Evolutionary conservation across 2,113 vertebrate species (phyloP), one percentile per base, ranked within the genome.

Genomic region (Colistium nudipinnis): DNA sequence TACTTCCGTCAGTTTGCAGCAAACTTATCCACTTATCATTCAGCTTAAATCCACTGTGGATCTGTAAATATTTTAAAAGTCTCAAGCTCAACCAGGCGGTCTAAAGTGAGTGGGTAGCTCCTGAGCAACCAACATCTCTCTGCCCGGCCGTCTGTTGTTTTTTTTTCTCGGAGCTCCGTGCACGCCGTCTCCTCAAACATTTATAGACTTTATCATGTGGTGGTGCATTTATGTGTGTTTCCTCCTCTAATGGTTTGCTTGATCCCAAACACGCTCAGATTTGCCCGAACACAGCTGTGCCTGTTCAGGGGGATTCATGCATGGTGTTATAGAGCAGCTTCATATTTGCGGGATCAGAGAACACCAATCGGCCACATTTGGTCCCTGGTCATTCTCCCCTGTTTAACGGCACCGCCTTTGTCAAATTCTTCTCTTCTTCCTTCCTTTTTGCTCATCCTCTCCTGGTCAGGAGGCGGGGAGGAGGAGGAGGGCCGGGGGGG

Each of bases 41-140:
- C 76, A 43, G 62, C 68, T 56, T 39, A 69, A 73, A 68, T 47
- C 57, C 4, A 10, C 63, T 2, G 16, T 38, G 33, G 49, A 63
- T 81, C 51, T 82, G 59, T 86, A 82, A 86, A 87, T 87, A 82
- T 86, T 88, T 82, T 35, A 84, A 77, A 85, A 65, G 66, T 81
- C n/a, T n/a, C 59, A 79, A 77, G 55, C 49, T 68, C 56, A 36
- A 43, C 44, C 54, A 59, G 45, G 45, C 64, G 24, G 76, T 67
- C 52, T 31, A 62, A 45, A 77, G 28, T 47, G 61, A 78, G 43
- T 38, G 48, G 49, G 76, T 16, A 35, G 73, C 36, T 80, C 44
- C 76, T 38, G 12, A 79, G 24, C 36, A 45, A 49, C 55, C 39
- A 43, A 2, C 60, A 33, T 76, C 24, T 76, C 24, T 39, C 66